These are phyloP conservation scores for Callionymus lyra DNA, from an alignment of 2,113 vertebrate genomes.

Conservation along the genomic window DNA sequence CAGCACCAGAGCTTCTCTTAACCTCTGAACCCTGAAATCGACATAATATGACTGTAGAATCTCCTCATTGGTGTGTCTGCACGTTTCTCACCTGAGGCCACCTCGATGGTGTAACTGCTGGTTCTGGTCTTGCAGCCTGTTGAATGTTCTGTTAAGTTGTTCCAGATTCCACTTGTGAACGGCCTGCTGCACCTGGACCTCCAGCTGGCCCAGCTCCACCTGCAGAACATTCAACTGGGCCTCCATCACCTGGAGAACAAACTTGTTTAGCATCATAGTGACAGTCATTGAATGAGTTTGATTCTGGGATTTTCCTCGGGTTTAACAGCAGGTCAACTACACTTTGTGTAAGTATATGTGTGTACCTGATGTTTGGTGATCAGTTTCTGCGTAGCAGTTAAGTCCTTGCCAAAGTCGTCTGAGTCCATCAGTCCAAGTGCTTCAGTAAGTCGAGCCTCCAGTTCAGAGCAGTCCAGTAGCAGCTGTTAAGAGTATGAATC, in stretches of 20 bases:
- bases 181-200: conserved; percentile 47
- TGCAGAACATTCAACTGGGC: conserved; percentile 53
- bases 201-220: conserved; percentile 50
- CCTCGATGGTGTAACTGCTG: conserved; percentile 64
- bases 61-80: neutral
- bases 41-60: too few species aligned
- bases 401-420: conserved; percentile 72
- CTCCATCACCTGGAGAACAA: conserved; percentile 43
- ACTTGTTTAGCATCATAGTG: too few species aligned
- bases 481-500: conserved; percentile 48
- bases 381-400: conserved; percentile 66
- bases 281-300: too few species aligned
- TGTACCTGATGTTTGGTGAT: conserved; percentile 80
- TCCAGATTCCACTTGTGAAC: conserved; percentile 39
- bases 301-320: neutral
- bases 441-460: conserved; percentile 73
- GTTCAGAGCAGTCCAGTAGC: conserved; percentile 72
- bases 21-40: conserved; percentile 38
- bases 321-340: too few species aligned
- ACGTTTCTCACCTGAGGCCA: conserved; percentile 56
- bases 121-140: conserved; percentile 57
- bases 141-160: conserved; percentile 59
- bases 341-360: too few species aligned
- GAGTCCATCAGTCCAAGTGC: conserved; percentile 60
- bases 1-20: conserved; percentile 69